Evolutionary conservation across 1,140 invertebrate species (phyloP), one percentile per base, ranked within the genome.

Genomic region (Bacillus rossius): DNA sequence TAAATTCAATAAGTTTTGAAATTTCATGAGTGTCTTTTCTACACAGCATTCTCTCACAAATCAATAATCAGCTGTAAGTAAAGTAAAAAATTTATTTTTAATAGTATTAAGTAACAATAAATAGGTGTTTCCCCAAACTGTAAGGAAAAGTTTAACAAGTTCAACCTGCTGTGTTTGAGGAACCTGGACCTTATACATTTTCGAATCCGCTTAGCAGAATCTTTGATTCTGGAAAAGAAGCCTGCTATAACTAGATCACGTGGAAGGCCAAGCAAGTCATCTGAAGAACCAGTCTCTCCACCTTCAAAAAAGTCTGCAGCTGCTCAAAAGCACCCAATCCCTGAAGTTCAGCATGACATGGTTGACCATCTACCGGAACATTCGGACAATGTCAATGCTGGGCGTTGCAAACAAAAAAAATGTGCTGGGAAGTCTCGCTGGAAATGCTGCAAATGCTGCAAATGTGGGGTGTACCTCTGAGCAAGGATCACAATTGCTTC

Each of bases 121-220:
- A 34, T 34, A 34, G 29, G 10, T 34, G 53, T 17, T 37, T 48
- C 19, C 38, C 19, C 13, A 37, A 45, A 40, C 29, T 49, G 16
- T 13, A n/a, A 16, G 25, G 40, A 16, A 42, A 58, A 8, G 61
- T 62, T 34, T 20, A 25, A 4, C n/a, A n/a, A n/a, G n/a, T n/a
- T n/a, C n/a, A n/a, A n/a, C n/a, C n/a, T n/a, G n/a, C n/a, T n/a
- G n/a, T n/a, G n/a, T n/a, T n/a, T n/a, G n/a, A n/a, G n/a, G n/a
- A n/a, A n/a, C n/a, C n/a, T 63, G n/a, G 54, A 61, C 41, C 47
- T 62, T 17, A 13, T 63, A 3, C 40, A 38, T 5, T 62, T 63
- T 49, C 55, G 42, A 50, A 49, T 57, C 10, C 45, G 49, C 19
- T 20, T 63, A 38, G 60, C 52, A 20, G 61, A 63, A 22, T 40